Evolutionary conservation across 2,113 vertebrate species (phyloP).

Genomic region (Phoenicopterus ruber): DNA sequence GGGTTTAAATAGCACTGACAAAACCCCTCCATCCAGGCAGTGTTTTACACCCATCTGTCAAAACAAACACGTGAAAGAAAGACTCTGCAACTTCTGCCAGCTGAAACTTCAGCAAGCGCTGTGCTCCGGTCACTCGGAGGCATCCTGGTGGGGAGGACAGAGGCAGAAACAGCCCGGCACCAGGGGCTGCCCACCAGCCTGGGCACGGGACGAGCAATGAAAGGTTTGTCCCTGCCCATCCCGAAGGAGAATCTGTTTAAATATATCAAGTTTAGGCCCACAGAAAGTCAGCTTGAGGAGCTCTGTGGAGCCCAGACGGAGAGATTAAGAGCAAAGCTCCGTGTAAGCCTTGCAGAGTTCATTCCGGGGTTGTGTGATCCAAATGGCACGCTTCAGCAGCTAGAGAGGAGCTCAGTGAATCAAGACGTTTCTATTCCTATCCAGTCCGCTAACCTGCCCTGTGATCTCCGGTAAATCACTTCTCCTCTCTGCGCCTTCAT

Average conservation of each 20-base stretch:
- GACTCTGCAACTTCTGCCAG: background rate
- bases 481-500: background rate
- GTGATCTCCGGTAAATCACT: background rate
- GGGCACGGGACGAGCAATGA: background rate
- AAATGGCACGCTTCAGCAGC: background rate
- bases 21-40: background rate
- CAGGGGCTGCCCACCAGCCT: background rate
- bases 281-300: background rate
- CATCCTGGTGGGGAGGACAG: background rate
- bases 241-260: background rate
- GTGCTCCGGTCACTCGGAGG: background rate
- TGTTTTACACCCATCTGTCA: background rate
- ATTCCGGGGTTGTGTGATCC: background rate
- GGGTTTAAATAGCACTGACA: background rate
- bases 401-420: background rate
- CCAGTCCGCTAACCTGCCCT: background rate
- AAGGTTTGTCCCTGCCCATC: background rate
- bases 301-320: background rate
- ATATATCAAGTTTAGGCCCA: background rate
- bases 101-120: background rate
- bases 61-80: background rate
- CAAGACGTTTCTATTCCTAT: background rate
- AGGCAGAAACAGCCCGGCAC: background rate
- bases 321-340: constrained; percentile 37
- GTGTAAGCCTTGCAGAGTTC: background rate